These are phyloP conservation scores for Drosophila imparisetae DNA, from an alignment of 2,888 invertebrate species.

Conservation along the genomic window DNA sequence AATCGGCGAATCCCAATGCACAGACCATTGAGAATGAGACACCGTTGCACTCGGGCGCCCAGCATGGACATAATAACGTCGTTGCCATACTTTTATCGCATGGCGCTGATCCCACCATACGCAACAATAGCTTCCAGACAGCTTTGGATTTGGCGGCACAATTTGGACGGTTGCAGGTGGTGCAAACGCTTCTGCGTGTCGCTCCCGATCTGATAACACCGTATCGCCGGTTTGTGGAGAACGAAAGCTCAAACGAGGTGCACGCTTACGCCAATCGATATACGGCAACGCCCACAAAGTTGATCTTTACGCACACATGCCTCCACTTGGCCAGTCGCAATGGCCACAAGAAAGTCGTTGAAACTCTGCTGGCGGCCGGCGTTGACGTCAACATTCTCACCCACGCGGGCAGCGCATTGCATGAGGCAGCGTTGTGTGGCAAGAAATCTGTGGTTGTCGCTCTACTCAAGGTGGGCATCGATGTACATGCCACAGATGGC, in stretches of 20 bases:
- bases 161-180: conserved; percentile 93
- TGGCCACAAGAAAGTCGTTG: conserved; percentile 94
- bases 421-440: conserved; percentile 96
- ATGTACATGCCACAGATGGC: conserved; percentile 91
- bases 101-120: conserved; percentile 94
- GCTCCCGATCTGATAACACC: conserved; percentile 90
- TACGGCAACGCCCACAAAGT: conserved; percentile 67
- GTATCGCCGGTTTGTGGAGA: conserved; percentile 42
- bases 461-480: conserved; percentile 92
- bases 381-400: conserved; percentile 95
- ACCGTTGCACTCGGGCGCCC: conserved; percentile 95
- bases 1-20: conserved; percentile 92
- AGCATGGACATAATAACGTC: conserved; percentile 95
- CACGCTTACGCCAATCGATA: conserved; percentile 49
- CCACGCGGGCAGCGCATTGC: conserved; percentile 94
- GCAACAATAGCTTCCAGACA: conserved; percentile 94
- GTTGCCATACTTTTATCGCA: conserved; percentile 92
- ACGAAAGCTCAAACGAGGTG: conserved; percentile 22
- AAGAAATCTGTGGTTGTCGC: conserved; percentile 94
- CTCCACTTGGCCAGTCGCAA: conserved; percentile 96
- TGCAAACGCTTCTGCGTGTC: conserved; percentile 92
- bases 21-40: conserved; percentile 91
- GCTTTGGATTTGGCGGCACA: conserved; percentile 97
- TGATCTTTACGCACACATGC: conserved; percentile 89
- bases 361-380: conserved; percentile 92